Percentiles rank a stretch among this genome's conserved stretches.
These are phyloP conservation scores for Myiozetetes cayanensis DNA, from an alignment of 2,113 vertebrate genomes.

Conservation along the genomic window DNA sequence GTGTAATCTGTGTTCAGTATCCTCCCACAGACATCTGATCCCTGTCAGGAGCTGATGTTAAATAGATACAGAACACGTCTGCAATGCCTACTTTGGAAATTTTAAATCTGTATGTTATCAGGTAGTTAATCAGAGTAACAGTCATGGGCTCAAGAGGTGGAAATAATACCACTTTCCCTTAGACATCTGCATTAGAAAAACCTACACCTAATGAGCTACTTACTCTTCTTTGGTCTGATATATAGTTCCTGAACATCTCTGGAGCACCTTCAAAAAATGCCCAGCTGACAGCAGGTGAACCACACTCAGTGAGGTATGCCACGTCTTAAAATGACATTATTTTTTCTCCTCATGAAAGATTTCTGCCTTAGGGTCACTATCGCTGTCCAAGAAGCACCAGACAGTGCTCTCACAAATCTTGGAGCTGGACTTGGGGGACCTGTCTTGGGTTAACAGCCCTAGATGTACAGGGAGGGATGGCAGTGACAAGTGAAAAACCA, in stretches of 20 bases:
- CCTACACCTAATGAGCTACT: background rate
- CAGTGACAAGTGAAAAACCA: background rate
- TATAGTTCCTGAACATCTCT: background rate
- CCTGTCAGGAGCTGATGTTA: background rate
- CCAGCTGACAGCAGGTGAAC: background rate
- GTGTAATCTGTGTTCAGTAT: background rate
- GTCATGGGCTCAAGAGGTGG: background rate
- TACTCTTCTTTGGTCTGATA: background rate
- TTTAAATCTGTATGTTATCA: background rate
- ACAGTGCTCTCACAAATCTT: background rate
- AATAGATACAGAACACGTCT: background rate
- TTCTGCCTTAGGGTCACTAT: background rate
- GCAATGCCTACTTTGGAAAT: background rate
- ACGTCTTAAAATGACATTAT: background rate
- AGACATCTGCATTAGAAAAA: background rate
- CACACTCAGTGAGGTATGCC: background rate
- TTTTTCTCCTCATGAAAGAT: background rate
- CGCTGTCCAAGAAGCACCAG: background rate
- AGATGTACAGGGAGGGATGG: background rate
- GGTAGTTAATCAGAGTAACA: background rate
- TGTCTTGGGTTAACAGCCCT: background rate
- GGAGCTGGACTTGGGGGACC: background rate
- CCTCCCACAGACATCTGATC: background rate
- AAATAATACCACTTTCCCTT: background rate
- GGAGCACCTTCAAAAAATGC: background rate